Evolutionary conservation across 2,113 vertebrate genomes (phyloP).

Genomic region (Dolichotis patagonum): DNA sequence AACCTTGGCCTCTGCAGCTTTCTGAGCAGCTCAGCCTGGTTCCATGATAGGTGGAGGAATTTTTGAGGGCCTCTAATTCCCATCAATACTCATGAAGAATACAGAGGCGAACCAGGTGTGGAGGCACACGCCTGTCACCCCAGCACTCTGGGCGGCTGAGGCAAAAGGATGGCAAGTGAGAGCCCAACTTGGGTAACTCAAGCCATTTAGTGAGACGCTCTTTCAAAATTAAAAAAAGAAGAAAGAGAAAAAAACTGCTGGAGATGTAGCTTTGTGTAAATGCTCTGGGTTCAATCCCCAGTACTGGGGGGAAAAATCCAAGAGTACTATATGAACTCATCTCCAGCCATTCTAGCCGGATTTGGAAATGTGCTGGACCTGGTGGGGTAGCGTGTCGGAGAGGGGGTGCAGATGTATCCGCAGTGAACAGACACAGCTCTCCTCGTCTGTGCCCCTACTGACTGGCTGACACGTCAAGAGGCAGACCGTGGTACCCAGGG

Average conservation of each 20-base stretch:
- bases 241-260: not conserved
- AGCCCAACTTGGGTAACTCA: not conserved
- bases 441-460: not conserved
- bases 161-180: not conserved
- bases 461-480: not conserved
- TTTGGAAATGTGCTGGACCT: not conserved
- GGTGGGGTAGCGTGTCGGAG: not conserved
- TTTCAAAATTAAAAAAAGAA: not conserved
- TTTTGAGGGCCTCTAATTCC: not conserved
- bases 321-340: too few relatives aligned
- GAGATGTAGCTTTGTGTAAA: not conserved
- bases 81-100: not conserved
- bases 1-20: not conserved
- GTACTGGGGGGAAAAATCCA: not conserved
- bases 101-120: not conserved
- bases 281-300: not conserved
- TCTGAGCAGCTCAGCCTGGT: not conserved
- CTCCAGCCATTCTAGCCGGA: not conserved
- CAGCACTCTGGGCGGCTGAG: not conserved
- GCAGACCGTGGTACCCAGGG: fast-evolving
- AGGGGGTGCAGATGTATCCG: not conserved
- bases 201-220: not conserved
- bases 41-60: not conserved
- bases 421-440: not conserved
- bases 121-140: not conserved